Evolutionary conservation across 2,888 invertebrate species (phyloP).

Genomic region (Spisula solida): DNA sequence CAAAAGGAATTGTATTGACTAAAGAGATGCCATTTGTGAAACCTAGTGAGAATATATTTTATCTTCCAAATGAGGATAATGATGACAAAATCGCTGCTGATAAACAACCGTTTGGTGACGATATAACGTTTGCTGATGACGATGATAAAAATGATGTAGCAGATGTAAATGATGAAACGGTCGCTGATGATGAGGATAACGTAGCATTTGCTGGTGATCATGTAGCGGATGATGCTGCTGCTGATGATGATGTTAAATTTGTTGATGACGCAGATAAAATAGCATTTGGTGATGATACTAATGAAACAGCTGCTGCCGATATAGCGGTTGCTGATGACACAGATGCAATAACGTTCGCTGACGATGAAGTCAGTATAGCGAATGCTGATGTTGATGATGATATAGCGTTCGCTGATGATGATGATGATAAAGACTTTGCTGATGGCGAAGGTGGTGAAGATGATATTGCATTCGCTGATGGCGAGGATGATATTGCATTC

Average conservation of each 20-base stretch:
- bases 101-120: too few relatives aligned
- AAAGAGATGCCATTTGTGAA: conserved; percentile 40
- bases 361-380: background rate
- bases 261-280: background rate
- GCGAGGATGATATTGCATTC: background rate
- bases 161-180: background rate
- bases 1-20: conserved; percentile 56
- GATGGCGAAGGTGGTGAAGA: background rate
- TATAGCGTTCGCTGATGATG: background rate
- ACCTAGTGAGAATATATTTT: conserved; percentile 32
- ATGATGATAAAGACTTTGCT: background rate
- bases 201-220: background rate
- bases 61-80: conserved; percentile 6
- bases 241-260: background rate
- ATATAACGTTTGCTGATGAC: too few relatives aligned
- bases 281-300: background rate
- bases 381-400: background rate
- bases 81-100: background rate
- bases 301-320: background rate
- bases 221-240: background rate
- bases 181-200: background rate
- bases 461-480: background rate
- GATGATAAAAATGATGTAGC: background rate
- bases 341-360: background rate
- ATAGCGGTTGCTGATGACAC: background rate